Evolutionary conservation across 2,113 vertebrate species (phyloP).

Genomic region (Puntigrus tetrazona): DNA sequence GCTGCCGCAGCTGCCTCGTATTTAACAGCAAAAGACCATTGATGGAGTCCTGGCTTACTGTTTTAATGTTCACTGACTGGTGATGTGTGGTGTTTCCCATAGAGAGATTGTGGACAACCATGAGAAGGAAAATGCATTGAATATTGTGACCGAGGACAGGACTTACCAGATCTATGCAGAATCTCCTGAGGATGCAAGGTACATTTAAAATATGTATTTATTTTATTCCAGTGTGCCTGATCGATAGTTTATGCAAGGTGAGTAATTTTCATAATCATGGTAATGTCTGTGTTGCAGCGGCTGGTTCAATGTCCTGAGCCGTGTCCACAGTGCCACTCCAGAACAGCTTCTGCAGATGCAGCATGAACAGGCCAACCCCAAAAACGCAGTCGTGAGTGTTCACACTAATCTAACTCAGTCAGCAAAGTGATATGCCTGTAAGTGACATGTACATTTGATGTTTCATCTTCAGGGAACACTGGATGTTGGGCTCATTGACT

Average conservation of each 20-base stretch:
- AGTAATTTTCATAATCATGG: background rate
- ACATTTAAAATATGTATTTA: slow-evolving; percentile 47
- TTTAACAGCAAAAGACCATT: background rate
- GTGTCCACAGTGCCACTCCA: slow-evolving; percentile 83
- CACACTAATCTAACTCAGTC: background rate
- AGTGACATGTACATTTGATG: background rate
- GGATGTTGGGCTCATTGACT: slow-evolving; percentile 90
- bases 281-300: slow-evolving; percentile 70
- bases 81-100: slow-evolving; percentile 49
- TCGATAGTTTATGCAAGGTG: no score
- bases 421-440: no score
- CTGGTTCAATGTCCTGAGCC: slow-evolving; percentile 90
- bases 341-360: slow-evolving; percentile 91
- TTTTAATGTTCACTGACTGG: background rate
- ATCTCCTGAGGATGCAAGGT: slow-evolving; percentile 92
- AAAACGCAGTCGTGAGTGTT: slow-evolving; percentile 88
- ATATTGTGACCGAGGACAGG: slow-evolving; percentile 87
- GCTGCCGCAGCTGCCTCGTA: background rate
- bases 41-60: background rate
- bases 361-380: slow-evolving; percentile 91
- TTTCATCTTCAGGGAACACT: slow-evolving; percentile 80
- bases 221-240: background rate
- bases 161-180: slow-evolving; percentile 90
- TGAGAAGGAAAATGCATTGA: slow-evolving; percentile 91
- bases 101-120: slow-evolving; percentile 92